phyloP scores from a whole-genome alignment of 2,888 invertebrate species.

The Aleiodes leptofemur region DNA sequence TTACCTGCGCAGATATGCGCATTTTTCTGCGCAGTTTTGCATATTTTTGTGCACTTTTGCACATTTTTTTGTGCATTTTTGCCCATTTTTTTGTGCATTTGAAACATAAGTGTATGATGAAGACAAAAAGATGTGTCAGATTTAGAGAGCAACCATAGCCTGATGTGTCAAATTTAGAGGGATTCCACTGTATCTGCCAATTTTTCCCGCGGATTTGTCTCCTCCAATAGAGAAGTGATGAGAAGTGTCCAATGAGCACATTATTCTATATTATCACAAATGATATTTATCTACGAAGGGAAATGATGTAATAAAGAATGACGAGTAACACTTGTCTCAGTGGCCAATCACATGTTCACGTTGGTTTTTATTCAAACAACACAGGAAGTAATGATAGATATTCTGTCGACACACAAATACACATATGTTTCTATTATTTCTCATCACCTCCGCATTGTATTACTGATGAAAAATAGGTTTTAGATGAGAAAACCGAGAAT shows the following conservation, averaged over 20 bases:
- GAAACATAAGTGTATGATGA: too few species aligned
- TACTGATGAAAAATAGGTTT: too few species aligned
- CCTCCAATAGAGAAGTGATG: constrained; percentile 5
- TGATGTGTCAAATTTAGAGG: too few species aligned
- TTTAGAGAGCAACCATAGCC: too few species aligned
- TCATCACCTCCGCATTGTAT: constrained; percentile 19
- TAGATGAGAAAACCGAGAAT: too few species aligned
- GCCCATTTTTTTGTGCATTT: too few species aligned
- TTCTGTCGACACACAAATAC: constrained; percentile 39
- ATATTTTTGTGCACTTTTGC: too few species aligned
- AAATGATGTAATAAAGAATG: constrained; percentile 56
- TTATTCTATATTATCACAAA: background rate
- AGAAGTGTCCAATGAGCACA: background rate
- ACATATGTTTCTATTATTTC: background rate
- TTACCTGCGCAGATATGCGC: too few species aligned
- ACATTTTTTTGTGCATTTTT: too few species aligned
- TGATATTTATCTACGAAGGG: constrained; percentile 3
- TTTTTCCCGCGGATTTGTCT: constrained; percentile 15
- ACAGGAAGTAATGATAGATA: constrained; percentile 68
- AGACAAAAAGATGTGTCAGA: too few species aligned
- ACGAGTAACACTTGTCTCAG: constrained; percentile 61
- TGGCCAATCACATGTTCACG: constrained; percentile 56
- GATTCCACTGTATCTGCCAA: too few species aligned
- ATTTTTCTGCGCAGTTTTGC: too few species aligned
- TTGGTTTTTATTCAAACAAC: constrained; percentile 66